Evolutionary conservation across 2,797 vertebrate genomes (phyloP), one percentile per base, ranked within the genome.

Genomic region (Telmatherina bonti): DNA sequence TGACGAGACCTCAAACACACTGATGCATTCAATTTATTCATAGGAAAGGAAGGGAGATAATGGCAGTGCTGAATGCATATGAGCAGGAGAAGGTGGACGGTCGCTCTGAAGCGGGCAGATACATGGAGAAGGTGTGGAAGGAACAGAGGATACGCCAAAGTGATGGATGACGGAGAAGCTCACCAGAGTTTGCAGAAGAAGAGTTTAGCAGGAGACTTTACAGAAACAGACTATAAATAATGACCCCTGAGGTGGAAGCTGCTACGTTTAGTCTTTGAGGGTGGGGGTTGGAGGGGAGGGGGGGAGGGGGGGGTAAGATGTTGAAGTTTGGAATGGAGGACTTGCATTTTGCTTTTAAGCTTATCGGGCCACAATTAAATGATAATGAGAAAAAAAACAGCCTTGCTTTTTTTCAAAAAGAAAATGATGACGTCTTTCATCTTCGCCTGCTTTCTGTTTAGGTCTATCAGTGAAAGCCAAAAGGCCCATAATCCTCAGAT

Each of bases 1-100:
- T 74, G 81, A 83, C 65, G 15, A 77, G 76, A 88, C 84, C 88
- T 89, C 87, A 87, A 80, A 88, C 79, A 91, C 84, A 86, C 78
- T 74, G 85, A 91, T 88, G 90, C 88, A 76, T 90, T 92, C 85
- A 87, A 91, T 93, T 93, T 93, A 92, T 91, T 93, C 90, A 93
- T 86, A 74, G 88, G 51, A 76, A 78, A 78, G 63, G 67, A 73
- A 71, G 61, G 62, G 56, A 85, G 81, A 68, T 77, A 86, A 92
- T 90, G 57, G 70, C 45, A 22, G 76, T 78, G 75, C 82, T 87
- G 88, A 86, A 91, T 89, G 91, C 83, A 79, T 84, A 78, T 86
- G 91, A 92, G 89, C 85, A 35, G 35, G 63, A 78, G 78, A 79
- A 78, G 82, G 79, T 66, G 77, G 66, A 71, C 59, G 75, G 62